These are phyloP conservation scores for Syngnathus scovelli DNA, from an alignment of 2,113 vertebrate species.

Conservation along the genomic window DNA sequence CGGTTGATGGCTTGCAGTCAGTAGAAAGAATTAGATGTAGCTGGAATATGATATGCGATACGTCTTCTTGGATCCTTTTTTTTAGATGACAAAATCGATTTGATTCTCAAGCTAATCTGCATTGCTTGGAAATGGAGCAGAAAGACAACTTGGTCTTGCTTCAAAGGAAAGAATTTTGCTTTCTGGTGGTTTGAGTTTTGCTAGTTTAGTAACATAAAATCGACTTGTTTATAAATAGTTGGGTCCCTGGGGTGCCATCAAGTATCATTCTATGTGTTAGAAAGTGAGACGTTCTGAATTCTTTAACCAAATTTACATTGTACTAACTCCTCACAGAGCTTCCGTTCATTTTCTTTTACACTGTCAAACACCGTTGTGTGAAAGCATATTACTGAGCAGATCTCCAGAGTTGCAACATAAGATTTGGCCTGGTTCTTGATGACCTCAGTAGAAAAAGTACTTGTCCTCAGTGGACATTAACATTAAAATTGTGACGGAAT, in stretches of 20 bases:
- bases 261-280: background rate
- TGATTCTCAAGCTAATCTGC: conserved; percentile 15
- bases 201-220: background rate
- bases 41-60: conserved; percentile 27
- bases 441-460: background rate
- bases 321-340: too few relatives aligned
- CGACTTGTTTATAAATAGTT: background rate
- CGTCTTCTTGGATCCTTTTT: conserved; percentile 11
- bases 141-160: background rate
- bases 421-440: background rate
- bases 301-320: background rate
- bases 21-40: conserved; percentile 16
- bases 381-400: too few relatives aligned
- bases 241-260: background rate
- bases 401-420: too few relatives aligned
- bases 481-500: background rate
- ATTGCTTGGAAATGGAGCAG: background rate
- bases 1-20: conserved; percentile 10
- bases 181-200: background rate
- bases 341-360: too few relatives aligned
- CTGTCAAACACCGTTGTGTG: too few relatives aligned
- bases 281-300: background rate
- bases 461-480: background rate
- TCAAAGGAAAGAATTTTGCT: background rate
- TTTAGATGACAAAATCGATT: conserved; percentile 28